A percentile compares a stretch with the other conserved stretches of the same genome.
Conservation (phyloP, 2,888 invertebrate species). For the Napeogenes sylphis region DNA sequence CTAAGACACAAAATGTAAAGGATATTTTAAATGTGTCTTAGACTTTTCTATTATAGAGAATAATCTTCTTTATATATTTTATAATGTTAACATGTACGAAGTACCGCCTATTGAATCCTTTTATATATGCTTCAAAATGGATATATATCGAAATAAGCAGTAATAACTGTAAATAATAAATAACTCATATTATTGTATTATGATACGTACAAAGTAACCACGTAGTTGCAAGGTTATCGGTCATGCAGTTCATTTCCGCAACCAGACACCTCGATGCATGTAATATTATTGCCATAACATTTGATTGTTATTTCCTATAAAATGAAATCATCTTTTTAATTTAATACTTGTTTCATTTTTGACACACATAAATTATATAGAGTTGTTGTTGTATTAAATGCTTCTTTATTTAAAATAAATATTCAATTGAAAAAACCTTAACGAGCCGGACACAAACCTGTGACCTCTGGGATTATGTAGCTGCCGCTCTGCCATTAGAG, state of each 20-base stretch:
- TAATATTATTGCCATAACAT: constrained; percentile 7
- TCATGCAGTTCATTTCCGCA: constrained; percentile 60
- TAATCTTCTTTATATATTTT: too few relatives aligned
- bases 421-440: background rate
- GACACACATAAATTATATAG: background rate
- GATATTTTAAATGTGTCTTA: too few relatives aligned
- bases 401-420: too few relatives aligned
- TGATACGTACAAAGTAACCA: constrained; percentile 40
- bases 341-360: background rate
- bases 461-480: too few relatives aligned
- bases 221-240: constrained; percentile 52
- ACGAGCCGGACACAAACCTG: too few relatives aligned
- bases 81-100: too few relatives aligned
- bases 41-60: too few relatives aligned
- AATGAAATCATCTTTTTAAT: background rate
- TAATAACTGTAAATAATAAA: constrained; percentile 1
- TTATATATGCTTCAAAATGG: background rate
- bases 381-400: too few relatives aligned
- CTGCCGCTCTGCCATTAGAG: too few relatives aligned
- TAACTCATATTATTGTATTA: constrained; percentile 24
- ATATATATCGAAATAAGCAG: background rate
- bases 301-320: constrained; percentile 6
- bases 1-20: too few relatives aligned
- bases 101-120: background rate
- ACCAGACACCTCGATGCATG: constrained; percentile 42